phyloP scores from a whole-genome alignment of 2,888 invertebrate species.

The Eupithecia abbreviata region DNA sequence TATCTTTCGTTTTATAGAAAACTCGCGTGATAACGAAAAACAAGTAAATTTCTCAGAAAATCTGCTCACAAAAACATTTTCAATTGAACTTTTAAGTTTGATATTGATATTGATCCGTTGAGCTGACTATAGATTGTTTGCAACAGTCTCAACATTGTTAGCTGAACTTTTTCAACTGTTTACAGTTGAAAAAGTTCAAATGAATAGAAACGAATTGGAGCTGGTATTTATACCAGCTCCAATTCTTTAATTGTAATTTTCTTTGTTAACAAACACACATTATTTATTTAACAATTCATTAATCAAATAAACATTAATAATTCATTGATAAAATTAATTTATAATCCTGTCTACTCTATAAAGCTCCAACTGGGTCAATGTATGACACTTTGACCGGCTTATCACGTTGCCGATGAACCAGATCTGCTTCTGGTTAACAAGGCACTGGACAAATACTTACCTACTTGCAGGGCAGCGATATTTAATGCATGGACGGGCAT shows the following conservation, averaged over 20 bases:
- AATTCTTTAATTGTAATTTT: background rate
- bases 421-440: constrained; percentile 33
- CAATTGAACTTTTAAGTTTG: background rate
- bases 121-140: background rate
- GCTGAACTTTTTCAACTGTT: background rate
- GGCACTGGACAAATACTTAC: constrained; percentile 2
- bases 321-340: background rate
- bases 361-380: constrained; percentile 38
- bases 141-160: background rate
- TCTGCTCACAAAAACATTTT: background rate
- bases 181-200: no score
- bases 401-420: constrained; percentile 38
- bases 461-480: background rate
- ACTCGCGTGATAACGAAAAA: background rate
- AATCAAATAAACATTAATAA: background rate
- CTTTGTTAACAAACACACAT: background rate
- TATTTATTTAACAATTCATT: background rate
- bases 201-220: no score
- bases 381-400: constrained; percentile 36
- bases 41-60: background rate
- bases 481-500: background rate
- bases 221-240: no score
- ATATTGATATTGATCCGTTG: background rate
- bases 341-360: constrained; percentile 16
- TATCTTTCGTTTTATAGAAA: background rate